Evolutionary conservation across 2,888 invertebrate genomes (phyloP), one percentile per base, ranked within the genome.

Genomic region (Trichogramma dendrolimi): DNA sequence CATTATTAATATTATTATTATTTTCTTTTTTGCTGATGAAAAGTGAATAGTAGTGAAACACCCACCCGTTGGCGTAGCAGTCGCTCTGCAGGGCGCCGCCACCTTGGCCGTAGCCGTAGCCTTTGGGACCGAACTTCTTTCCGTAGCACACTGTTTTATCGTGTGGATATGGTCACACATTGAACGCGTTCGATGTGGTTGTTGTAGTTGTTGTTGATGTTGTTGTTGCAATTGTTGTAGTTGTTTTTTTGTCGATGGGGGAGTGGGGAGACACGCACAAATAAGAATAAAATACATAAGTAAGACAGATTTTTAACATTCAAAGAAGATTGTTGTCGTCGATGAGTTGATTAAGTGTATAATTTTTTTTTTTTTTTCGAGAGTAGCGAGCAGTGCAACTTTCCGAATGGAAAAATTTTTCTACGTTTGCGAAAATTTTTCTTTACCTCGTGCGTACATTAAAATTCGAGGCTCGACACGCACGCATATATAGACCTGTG

Each of bases 71-170:
- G 80, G 88, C 86, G 82, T 87, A 87, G 83, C 87, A 87, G 84
- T 94, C 94, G 82, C 92, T 91, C 84, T 94, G 93, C 77, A 94
- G 85, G 72, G 92, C 92, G 79, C 94, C 94, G 79, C 92, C 94
- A 78, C 98, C 97, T 83, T 94, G 93, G 76, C 97, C 97, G 82
- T 94, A 96, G 76, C 96, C 96, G 82, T 96, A 96, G 81, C 94
- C 94, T 84, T 93, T 96, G 75, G 96, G 96, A 75, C 97, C 97
- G 83, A 93, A 96, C 85, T 89, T 92, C 87, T 95, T 94, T 80
- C 89, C 93, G 85, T 98, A 96, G 87, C 97, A 97, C 78, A 91
- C 92, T 92, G 83, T 75, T 27, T 27, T 27, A 27, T 1, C 27
- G 2, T 2, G 27, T 77, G 70, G 75, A 75, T 67, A 74, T 70